Evolutionary conservation across 2,113 vertebrate species (phyloP), one percentile per base, ranked within the genome.

Genomic region (Eurypyga helias): DNA sequence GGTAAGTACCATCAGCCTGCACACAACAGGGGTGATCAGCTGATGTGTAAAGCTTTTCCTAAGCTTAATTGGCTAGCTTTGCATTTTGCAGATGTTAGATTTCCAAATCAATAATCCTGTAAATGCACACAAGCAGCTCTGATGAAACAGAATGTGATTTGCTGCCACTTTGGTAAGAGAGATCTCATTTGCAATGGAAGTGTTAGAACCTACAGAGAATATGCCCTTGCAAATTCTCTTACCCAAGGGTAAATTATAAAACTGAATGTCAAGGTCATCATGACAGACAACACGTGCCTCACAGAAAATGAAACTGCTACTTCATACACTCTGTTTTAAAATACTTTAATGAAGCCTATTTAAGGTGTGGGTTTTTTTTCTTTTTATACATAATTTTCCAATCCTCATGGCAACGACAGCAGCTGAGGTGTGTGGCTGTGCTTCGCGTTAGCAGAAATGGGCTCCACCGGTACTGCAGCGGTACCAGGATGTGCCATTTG

Each of bases 401-500:
- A 36, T 14, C 23, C 77, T 45, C 13, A 3, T 5, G 43, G 33
- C 51, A 93, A 45, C 52, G 54, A 8, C 5, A 58, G 51, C 79
- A 34, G 55, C 66, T 8, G 61, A 95, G 66, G 49, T 43, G 89
- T n/a, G 77, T 60, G 54, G 85, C 70, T 77, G 85, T 65, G 55
- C 33, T 92, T 87, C 69, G 66, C 80, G 23, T 84, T 82, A 51
- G 76, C 91, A 93, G 94, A 89, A 91, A 65, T 21, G 83, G 83
- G 92, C 92, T 96, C 66, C 61, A 31, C 61, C 0, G 26, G 31
- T 96, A 45, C 89, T 86, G 93, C 89, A 85, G 92, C 97, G 94
- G 96, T 65, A 41, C 91, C 66, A 93, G 94, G 90, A 92, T 91
- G 93, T 83, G 95, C 95, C 92, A 54, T 96, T 96, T 94, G 93